phyloP scores from a whole-genome alignment of 2,797 vertebrate genomes.

The Botia almorhae region DNA sequence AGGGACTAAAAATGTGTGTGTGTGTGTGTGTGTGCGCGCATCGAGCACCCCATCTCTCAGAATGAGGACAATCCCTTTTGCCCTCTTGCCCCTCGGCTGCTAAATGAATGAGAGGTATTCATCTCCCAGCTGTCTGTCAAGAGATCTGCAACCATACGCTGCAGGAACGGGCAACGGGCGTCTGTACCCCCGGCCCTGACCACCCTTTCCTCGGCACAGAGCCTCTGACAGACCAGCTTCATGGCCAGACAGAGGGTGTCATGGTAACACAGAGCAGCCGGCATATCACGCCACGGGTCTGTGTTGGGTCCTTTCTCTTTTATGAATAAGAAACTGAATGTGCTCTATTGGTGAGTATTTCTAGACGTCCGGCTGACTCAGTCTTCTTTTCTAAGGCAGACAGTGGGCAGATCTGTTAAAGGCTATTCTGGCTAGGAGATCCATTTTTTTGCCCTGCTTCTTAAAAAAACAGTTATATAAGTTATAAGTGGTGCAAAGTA shows the following conservation, averaged over 20 bases:
- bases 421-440: neutral
- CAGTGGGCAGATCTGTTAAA: slow-evolving; percentile 32
- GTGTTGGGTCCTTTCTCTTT: slow-evolving; percentile 35
- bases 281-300: slow-evolving; percentile 54
- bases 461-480: neutral
- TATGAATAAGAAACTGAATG: slow-evolving; percentile 39
- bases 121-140: slow-evolving; percentile 64
- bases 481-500: neutral
- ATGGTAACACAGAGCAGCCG: slow-evolving; percentile 55
- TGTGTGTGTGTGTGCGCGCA: too few species aligned
- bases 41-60: slow-evolving; percentile 56
- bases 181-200: slow-evolving; percentile 26
- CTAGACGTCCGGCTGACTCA: slow-evolving; percentile 38
- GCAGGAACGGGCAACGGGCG: slow-evolving; percentile 40
- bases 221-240: slow-evolving; percentile 42
- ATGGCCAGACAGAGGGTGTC: slow-evolving; percentile 46
- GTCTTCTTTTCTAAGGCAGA: slow-evolving; percentile 11
- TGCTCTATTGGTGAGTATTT: slow-evolving; percentile 20
- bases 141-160: slow-evolving; percentile 50
- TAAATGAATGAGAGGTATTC: slow-evolving; percentile 75
- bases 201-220: slow-evolving; percentile 31
- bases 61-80: slow-evolving; percentile 67
- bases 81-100: slow-evolving; percentile 62
- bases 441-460: neutral
- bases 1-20: neutral